These are phyloP conservation scores for Ostrea denselamellosa DNA, from an alignment of 1,140 invertebrate species.

Conservation along the genomic window DNA sequence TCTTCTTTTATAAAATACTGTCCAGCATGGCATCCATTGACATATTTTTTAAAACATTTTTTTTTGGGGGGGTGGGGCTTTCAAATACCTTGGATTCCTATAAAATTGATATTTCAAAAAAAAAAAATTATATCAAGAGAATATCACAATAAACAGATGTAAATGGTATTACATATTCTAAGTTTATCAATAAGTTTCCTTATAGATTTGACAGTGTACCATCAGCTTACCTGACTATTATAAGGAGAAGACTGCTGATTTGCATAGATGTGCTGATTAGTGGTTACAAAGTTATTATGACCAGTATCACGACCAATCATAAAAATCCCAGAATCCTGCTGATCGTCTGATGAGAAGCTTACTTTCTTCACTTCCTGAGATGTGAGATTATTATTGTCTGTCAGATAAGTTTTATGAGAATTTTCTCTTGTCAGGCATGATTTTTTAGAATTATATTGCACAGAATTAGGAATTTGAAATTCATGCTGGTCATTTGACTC, in stretches of 20 bases:
- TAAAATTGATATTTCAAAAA: too few species aligned
- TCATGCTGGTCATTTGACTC: slow-evolving; percentile 45
- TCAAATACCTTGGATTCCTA: too few species aligned
- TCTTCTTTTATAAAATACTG: too few species aligned
- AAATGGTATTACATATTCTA: neutral
- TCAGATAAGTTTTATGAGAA: slow-evolving; percentile 42
- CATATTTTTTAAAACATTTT: too few species aligned
- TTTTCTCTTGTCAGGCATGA: slow-evolving; percentile 52
- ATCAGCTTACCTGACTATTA: slow-evolving; percentile 30
- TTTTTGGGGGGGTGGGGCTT: too few species aligned
- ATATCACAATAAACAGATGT: neutral
- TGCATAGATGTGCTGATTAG: slow-evolving; percentile 33
- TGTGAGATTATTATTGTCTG: slow-evolving; percentile 48
- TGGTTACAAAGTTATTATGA: slow-evolving; percentile 39
- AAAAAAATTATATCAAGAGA: too few species aligned
- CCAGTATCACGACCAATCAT: slow-evolving; percentile 52
- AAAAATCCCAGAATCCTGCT: slow-evolving; percentile 58
- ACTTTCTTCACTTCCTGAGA: slow-evolving; percentile 50
- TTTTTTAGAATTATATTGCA: slow-evolving; percentile 55
- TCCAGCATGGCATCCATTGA: too few species aligned
- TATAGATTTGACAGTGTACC: neutral
- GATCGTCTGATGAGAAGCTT: slow-evolving; percentile 58
- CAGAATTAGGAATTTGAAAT: slow-evolving; percentile 52
- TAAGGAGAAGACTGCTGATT: slow-evolving; percentile 34
- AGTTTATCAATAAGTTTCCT: neutral